These are phyloP conservation scores for Neodontobutis hainanensis DNA, from an alignment of 2,113 vertebrate genomes.

Conservation along the genomic window DNA sequence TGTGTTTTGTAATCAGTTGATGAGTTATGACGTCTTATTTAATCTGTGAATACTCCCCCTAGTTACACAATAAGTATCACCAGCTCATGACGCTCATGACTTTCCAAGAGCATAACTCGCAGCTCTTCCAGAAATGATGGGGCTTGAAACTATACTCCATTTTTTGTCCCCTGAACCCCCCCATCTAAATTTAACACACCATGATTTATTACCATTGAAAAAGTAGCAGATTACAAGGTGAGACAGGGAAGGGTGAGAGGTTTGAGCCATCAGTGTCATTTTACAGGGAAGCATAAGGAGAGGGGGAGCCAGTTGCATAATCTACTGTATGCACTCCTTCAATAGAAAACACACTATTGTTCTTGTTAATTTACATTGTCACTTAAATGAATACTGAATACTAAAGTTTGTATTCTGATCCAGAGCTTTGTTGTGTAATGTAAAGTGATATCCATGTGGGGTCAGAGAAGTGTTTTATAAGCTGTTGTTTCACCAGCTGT, in stretches of 20 bases:
- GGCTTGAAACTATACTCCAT: conserved; percentile 27
- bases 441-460: conserved; percentile 1
- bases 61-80: conserved; percentile 29
- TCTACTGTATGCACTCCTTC: background rate
- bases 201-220: conserved; percentile 1
- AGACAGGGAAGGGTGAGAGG: conserved; percentile 8
- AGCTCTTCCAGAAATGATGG: conserved; percentile 16
- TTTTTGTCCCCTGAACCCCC: background rate
- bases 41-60: conserved; percentile 7
- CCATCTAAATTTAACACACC: background rate
- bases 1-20: background rate
- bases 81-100: conserved; percentile 8
- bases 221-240: conserved; percentile 13
- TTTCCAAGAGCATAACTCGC: conserved; percentile 1
- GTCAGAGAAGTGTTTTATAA: conserved; percentile 34
- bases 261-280: conserved; percentile 15
- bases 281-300: conserved; percentile 4
- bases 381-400: background rate
- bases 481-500: conserved; percentile 64
- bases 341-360: background rate
- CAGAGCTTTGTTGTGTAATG: background rate
- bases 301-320: background rate
- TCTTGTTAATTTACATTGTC: no score
- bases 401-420: background rate
- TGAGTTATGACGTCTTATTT: background rate